A percentile compares a stretch with the other conserved stretches of the same genome.
These are phyloP conservation scores for Tetragnatha versicolor DNA, from an alignment of 1,140 invertebrate species.

Conservation along the genomic window DNA sequence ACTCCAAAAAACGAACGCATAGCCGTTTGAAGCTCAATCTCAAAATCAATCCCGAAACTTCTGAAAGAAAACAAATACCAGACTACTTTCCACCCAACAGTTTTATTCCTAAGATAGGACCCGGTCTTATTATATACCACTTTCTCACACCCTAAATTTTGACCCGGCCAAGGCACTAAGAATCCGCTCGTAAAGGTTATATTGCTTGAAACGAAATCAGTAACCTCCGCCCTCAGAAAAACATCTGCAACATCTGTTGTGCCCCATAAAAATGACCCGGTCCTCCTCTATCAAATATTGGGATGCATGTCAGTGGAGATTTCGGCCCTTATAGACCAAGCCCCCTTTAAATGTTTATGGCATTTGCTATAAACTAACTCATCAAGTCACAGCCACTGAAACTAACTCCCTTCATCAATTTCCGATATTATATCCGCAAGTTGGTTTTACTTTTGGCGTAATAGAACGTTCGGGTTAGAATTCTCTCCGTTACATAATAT, in stretches of 20 bases:
- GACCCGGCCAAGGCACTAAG: not conserved
- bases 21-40: too few species aligned
- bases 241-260: slow-evolving; percentile 38
- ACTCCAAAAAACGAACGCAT: too few species aligned
- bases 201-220: slow-evolving; percentile 18
- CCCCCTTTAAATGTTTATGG: slow-evolving; percentile 33
- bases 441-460: not conserved
- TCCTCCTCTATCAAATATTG: slow-evolving; percentile 12
- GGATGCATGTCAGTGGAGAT: slow-evolving; percentile 13
- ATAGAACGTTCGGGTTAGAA: too few species aligned
- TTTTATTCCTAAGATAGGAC: too few species aligned
- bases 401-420: slow-evolving; percentile 39
- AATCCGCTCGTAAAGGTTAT: slow-evolving; percentile 12
- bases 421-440: slow-evolving; percentile 24
- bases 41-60: too few species aligned
- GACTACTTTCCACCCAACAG: too few species aligned
- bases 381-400: slow-evolving; percentile 22
- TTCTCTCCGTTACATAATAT: not conserved
- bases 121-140: slow-evolving; percentile 21
- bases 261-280: slow-evolving; percentile 17
- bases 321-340: slow-evolving; percentile 8
- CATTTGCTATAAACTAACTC: slow-evolving; percentile 32
- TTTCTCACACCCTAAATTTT: slow-evolving; percentile 19
- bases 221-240: slow-evolving; percentile 20
- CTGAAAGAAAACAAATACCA: too few species aligned